A percentile compares a stretch with the other conserved stretches of the same genome.
Conservation (phyloP, 2,113 vertebrate species). For the Pampusana beccarii region DNA sequence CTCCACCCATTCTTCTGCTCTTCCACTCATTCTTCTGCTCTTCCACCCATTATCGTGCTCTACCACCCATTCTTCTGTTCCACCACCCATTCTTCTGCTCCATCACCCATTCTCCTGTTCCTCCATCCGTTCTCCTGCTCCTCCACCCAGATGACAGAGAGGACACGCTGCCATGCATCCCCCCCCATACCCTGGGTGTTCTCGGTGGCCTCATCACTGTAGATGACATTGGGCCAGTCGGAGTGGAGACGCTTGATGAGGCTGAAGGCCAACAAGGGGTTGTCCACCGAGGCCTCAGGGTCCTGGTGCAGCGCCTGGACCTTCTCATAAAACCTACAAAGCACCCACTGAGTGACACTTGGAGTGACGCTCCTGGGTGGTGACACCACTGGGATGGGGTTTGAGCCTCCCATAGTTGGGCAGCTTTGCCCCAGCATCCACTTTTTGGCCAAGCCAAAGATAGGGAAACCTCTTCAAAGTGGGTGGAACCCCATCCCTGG, state of each 20-base stretch:
- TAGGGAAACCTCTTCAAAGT: neutral
- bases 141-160: neutral
- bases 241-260: slow-evolving; percentile 92
- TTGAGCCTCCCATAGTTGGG: rapidly evolving
- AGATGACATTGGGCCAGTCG: slow-evolving; percentile 87
- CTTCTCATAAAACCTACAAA: slow-evolving; percentile 87
- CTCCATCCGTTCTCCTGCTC: neutral
- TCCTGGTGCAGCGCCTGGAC: slow-evolving; percentile 81
- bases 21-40: neutral
- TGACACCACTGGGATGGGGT: rapidly evolving
- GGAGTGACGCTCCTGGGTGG: rapidly evolving
- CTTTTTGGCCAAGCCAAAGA: neutral
- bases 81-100: neutral
- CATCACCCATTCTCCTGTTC: neutral
- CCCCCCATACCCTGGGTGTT: slow-evolving; percentile 78
- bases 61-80: neutral
- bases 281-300: slow-evolving; percentile 71
- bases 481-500: neutral
- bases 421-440: rapidly evolving
- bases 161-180: rapidly evolving
- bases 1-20: too few relatives aligned
- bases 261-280: slow-evolving; percentile 88
- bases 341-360: neutral
- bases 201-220: slow-evolving; percentile 81
- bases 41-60: neutral